Evolutionary conservation across 2,797 vertebrate species (phyloP).

Genomic region (Dicrostonyx torquatus): DNA sequence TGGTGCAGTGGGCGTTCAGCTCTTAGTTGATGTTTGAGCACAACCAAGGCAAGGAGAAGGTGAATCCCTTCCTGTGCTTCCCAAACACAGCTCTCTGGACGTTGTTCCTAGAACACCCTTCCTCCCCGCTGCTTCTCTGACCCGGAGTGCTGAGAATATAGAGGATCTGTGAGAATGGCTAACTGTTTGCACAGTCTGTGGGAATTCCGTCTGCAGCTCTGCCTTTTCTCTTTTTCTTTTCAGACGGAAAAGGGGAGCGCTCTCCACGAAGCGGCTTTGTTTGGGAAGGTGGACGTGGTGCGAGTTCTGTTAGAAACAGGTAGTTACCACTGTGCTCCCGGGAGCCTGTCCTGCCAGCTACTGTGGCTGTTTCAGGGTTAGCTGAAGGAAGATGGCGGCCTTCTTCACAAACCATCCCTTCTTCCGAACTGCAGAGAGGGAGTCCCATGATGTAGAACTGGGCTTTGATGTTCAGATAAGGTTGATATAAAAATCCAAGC

Average conservation of each 20-base stretch:
- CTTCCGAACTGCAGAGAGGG: background rate
- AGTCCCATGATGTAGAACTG: background rate
- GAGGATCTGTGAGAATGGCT: background rate
- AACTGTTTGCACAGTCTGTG: background rate
- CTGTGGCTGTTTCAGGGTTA: background rate
- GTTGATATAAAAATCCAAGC: conserved; percentile 9
- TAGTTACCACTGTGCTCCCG: conserved; percentile 76
- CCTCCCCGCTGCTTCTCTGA: background rate
- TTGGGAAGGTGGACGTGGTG: conserved; percentile 97
- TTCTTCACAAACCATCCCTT: background rate
- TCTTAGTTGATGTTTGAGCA: background rate
- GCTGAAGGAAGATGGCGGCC: conserved; percentile 7
- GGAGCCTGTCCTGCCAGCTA: background rate
- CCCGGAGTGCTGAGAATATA: background rate
- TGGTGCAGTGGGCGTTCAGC: background rate
- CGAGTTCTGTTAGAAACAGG: conserved; percentile 96
- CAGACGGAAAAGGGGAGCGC: conserved; percentile 98
- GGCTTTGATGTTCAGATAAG: conserved; percentile 19
- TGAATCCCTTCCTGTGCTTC: background rate
- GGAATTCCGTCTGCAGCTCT: conserved; percentile 63
- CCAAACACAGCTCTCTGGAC: background rate
- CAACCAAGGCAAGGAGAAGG: background rate
- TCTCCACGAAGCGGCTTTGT: conserved; percentile 96
- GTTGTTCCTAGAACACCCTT: conserved; percentile 16
- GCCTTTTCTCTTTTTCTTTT: conserved; percentile 49